Evolutionary conservation across 2,888 invertebrate genomes (phyloP), one percentile per base, ranked within the genome.

Genomic region (Linnaemya vulpina): DNA sequence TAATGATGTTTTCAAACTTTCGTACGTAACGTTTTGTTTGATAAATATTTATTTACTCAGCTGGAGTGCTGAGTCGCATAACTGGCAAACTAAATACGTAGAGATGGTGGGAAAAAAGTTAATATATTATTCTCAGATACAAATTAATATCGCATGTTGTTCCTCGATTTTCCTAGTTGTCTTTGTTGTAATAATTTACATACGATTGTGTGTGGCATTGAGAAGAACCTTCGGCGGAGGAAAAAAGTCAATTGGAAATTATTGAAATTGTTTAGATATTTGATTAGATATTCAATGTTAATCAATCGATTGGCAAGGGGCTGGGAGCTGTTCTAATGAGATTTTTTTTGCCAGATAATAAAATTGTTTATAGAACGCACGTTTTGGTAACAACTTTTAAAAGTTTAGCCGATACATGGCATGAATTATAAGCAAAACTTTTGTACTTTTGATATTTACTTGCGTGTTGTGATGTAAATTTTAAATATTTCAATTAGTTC

Each of bases 11-110:
- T 46, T 17, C n/a, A 4, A 10, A 13, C 7, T 53, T 58, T 46
- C 22, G 1, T 15, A 53, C 8, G 55, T 20, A 53, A 38, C 22
- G 25, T 46, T 40, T 35, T 63, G 15, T 70, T 76, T 63, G 22
- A 38, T 63, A 58, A 76, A 76, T 82, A 65, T 70, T 65, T 82
- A 71, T 82, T 82, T 82, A 76, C 70, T 71, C 76, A 82, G 81
- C 58, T 71, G 63, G 63, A 40, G 70, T 63, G 40, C 30, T 81
- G 53, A 76, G 49, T 65, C 20, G 75, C 55, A 65, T 65, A 82
- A 71, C 65, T 82, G 70, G 65, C 62, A 70, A 68, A 53, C 55
- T n/a, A n/a, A n/a, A 38, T 68, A 62, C 75, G 46, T 62, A 68
- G 35, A 53, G 43, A 81, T 75, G 53, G 43, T 38, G 68, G 40